phyloP scores from a whole-genome alignment of 2,113 vertebrate genomes.

The Scytalopus superciliaris region DNA sequence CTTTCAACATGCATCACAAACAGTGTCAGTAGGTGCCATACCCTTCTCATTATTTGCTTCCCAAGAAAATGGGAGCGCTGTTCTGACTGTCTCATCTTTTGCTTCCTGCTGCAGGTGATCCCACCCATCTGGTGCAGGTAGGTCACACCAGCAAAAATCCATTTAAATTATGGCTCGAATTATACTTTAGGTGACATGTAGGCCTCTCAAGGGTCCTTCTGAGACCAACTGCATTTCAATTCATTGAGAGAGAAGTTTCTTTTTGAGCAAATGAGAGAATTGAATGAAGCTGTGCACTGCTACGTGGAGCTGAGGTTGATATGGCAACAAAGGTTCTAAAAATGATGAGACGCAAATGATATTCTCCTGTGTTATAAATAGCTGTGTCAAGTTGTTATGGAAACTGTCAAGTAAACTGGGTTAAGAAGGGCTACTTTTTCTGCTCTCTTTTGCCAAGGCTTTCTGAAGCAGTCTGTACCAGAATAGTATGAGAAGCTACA shows the following conservation, averaged over 20 bases:
- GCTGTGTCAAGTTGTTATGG: slow-evolving; percentile 68
- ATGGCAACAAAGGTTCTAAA: slow-evolving; percentile 70
- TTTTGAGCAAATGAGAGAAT: neutral
- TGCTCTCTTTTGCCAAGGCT: slow-evolving; percentile 30
- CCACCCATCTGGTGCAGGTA: neutral
- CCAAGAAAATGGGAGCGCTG: neutral
- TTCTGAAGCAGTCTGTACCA: neutral
- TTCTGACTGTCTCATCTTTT: neutral
- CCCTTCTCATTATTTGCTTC: neutral
- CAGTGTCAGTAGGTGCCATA: neutral
- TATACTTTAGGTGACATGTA: neutral
- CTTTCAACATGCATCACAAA: neutral
- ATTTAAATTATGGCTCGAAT: neutral
- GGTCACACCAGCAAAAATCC: neutral
- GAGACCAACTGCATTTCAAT: neutral
- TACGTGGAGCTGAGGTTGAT: slow-evolving; percentile 23
- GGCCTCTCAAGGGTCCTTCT: neutral
- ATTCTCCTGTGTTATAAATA: slow-evolving; percentile 56
- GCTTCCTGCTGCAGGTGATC: neutral
- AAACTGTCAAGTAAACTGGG: slow-evolving; percentile 63
- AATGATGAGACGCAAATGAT: slow-evolving; percentile 34
- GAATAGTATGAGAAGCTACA: neutral
- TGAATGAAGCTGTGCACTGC: slow-evolving; percentile 22
- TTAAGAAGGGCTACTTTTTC: slow-evolving; percentile 47
- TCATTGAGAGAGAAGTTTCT: slow-evolving; percentile 13